phyloP scores from a whole-genome alignment of 2,113 vertebrate genomes.

The Chroicocephalus ridibundus region DNA sequence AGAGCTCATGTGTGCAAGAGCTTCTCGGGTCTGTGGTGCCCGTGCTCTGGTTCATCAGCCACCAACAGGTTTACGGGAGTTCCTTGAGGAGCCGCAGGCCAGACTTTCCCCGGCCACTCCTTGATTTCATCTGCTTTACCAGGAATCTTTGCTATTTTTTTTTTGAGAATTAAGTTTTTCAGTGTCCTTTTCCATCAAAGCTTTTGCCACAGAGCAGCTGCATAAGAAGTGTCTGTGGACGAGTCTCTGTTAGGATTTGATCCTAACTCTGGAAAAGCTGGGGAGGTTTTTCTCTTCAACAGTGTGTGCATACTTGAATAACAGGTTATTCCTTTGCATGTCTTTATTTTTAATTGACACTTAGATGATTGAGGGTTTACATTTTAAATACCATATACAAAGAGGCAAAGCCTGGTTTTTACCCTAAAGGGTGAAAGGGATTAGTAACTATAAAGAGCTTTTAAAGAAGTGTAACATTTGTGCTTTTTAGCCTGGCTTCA shows the following conservation, averaged over 20 bases:
- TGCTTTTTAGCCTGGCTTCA: neutral
- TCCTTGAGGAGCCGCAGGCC: neutral
- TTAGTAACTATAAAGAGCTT: neutral
- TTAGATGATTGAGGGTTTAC: neutral
- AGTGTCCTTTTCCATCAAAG: neutral
- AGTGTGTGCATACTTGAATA: neutral
- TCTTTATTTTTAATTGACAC: slow-evolving; percentile 24
- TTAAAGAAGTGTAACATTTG: neutral
- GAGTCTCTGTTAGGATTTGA: neutral
- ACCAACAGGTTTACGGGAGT: neutral
- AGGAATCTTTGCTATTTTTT: neutral
- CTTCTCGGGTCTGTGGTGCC: neutral
- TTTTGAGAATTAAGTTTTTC: neutral
- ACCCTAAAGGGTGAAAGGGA: neutral
- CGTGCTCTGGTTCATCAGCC: neutral
- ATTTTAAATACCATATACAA: neutral
- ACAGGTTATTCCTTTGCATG: slow-evolving; percentile 40
- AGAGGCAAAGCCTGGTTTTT: neutral
- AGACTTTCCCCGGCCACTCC: neutral
- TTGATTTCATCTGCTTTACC: neutral
- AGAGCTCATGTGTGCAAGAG: neutral
- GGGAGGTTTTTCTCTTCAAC: neutral
- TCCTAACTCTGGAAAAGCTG: neutral
- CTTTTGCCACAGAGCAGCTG: neutral
- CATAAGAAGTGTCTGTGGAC: neutral